phyloP scores from a whole-genome alignment of 2,113 vertebrate genomes.

The Vidua chalybeata region DNA sequence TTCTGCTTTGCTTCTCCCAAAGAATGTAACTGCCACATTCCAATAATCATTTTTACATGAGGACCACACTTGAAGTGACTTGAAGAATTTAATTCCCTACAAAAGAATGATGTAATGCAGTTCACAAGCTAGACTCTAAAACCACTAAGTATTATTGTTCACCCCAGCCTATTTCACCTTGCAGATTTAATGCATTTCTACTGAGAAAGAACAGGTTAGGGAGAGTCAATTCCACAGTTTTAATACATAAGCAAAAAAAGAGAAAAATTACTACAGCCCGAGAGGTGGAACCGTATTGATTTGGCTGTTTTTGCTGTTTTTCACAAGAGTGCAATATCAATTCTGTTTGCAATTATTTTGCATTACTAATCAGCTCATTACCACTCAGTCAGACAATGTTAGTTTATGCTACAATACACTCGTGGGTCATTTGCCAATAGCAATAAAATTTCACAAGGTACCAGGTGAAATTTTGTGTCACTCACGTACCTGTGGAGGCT shows the following conservation, averaged over 20 bases:
- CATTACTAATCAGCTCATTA: conserved; percentile 69
- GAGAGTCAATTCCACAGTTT: neutral
- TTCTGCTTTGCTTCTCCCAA: neutral
- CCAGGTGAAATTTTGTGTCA: neutral
- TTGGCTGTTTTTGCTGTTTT: neutral
- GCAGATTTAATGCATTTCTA: neutral
- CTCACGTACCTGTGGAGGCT: neutral
- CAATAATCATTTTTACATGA: neutral
- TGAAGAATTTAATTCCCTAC: neutral
- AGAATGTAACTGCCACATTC: neutral
- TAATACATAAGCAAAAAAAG: neutral
- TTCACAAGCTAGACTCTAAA: neutral
- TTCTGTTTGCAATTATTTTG: conserved; percentile 55
- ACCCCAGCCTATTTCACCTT: neutral
- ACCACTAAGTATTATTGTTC: neutral
- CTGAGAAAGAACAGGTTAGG: neutral
- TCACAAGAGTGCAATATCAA: neutral
- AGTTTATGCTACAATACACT: conserved; percentile 11
- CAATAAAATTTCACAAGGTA: neutral
- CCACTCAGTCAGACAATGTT: conserved; percentile 43
- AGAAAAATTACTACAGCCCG: neutral
- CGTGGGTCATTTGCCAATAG: conserved; percentile 49
- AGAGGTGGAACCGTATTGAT: conserved; percentile 26
- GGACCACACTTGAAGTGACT: neutral
- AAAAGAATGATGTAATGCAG: neutral